Conservation (phyloP, 2,888 invertebrate species). For the Sarcophaga carnaria region DNA sequence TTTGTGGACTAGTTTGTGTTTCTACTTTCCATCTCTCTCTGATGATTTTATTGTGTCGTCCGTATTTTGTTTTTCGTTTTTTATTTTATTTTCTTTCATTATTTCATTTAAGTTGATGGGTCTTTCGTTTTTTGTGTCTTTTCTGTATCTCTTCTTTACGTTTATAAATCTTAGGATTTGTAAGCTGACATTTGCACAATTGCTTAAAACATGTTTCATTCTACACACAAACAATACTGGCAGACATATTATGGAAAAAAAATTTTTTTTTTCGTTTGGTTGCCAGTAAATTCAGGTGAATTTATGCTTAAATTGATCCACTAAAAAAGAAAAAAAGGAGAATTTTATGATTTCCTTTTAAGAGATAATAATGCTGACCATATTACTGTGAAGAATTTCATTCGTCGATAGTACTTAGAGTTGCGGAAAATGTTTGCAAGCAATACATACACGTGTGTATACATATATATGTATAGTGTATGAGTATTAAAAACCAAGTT, state of each 20-base stretch:
- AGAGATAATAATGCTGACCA: too few species aligned
- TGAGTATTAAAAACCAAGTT: too few species aligned
- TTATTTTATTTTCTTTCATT: neutral
- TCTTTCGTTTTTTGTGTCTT: neutral
- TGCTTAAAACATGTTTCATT: neutral
- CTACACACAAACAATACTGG: too few species aligned
- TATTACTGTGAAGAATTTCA: too few species aligned
- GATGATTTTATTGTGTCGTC: neutral
- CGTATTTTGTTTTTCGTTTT: neutral
- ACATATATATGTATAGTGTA: too few species aligned
- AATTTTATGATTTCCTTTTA: too few species aligned
- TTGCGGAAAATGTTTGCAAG: too few species aligned
- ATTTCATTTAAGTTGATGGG: constrained; percentile 4
- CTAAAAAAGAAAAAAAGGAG: too few species aligned
- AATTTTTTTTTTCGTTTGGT: neutral
- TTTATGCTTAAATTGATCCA: neutral
- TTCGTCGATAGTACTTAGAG: too few species aligned
- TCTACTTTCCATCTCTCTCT: neutral
- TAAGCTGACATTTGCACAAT: constrained; percentile 15
- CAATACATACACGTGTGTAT: too few species aligned
- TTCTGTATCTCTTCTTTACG: neutral
- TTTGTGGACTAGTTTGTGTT: constrained; percentile 35
- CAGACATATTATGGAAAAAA: too few species aligned
- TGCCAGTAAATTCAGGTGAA: neutral
- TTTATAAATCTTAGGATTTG: neutral